A percentile compares a stretch with the other conserved stretches of the same genome.
Evolutionary conservation across 2,113 vertebrate genomes (phyloP).

Genomic region (Epinephelus moara): DNA sequence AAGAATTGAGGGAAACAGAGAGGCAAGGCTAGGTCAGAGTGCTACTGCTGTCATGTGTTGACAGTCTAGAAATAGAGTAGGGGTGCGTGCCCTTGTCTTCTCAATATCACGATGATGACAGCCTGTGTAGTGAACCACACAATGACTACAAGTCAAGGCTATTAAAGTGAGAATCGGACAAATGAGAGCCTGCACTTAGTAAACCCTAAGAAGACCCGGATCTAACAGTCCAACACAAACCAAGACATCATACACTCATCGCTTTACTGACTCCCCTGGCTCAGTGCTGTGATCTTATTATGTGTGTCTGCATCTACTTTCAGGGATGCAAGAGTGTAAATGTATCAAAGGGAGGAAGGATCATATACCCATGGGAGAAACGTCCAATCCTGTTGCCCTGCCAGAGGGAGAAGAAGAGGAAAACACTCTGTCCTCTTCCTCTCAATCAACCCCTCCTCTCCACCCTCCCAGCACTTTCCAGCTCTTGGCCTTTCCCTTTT

Average conservation of each 20-base stretch:
- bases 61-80: constrained; percentile 50
- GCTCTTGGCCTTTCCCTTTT: constrained; percentile 66
- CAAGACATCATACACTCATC: constrained; percentile 9
- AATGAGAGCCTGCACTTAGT: constrained; percentile 62
- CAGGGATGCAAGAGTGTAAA: constrained; percentile 43
- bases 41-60: constrained; percentile 58
- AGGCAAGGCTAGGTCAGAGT: constrained; percentile 23
- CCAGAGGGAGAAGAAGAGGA: constrained; percentile 45
- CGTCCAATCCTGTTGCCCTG: constrained; percentile 46
- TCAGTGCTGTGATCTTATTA: constrained; percentile 18
- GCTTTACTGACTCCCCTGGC: constrained; percentile 4
- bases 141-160: constrained; percentile 38
- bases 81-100: constrained; percentile 49
- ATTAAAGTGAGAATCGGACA: constrained; percentile 52
- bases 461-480: constrained; percentile 54
- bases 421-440: constrained; percentile 53
- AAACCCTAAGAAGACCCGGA: constrained; percentile 32
- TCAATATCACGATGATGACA: constrained; percentile 44
- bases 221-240: constrained; percentile 2
- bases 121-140: constrained; percentile 47
- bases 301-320: constrained; percentile 24
- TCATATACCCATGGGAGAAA: constrained; percentile 52
- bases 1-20: constrained; percentile 25
- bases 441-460: constrained; percentile 50
- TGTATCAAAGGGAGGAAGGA: constrained; percentile 53